These are phyloP conservation scores for Columba janthina DNA, from an alignment of 2,113 vertebrate genomes.

Conservation along the genomic window DNA sequence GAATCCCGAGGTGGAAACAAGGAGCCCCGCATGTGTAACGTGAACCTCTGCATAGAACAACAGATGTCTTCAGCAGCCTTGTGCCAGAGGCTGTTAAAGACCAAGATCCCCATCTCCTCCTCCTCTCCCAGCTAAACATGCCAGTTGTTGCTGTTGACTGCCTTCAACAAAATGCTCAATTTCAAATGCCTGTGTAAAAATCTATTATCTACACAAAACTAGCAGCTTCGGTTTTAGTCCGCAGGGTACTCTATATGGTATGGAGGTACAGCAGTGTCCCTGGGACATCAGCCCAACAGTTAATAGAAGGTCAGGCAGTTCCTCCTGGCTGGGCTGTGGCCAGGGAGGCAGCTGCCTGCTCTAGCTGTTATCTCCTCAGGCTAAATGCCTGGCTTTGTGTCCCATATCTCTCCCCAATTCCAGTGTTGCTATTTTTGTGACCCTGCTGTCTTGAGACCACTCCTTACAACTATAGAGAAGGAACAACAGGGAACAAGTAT, in stretches of 20 bases:
- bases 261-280: background rate
- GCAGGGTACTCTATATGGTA: background rate
- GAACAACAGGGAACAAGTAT: background rate
- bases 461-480: background rate
- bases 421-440: slow-evolving; percentile 31
- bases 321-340: background rate
- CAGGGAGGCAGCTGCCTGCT: slow-evolving; percentile 5
- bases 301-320: background rate
- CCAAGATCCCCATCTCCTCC: background rate
- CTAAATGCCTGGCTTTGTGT: background rate
- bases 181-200: background rate
- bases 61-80: slow-evolving; percentile 40
- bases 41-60: background rate
- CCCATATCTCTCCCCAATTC: background rate
- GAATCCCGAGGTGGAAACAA: background rate
- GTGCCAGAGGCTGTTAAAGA: background rate
- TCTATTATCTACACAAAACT: background rate
- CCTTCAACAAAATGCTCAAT: background rate
- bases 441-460: background rate
- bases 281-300: background rate
- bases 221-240: background rate
- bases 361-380: slow-evolving; percentile 5
- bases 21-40: background rate
- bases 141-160: background rate
- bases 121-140: background rate